Conservation (phyloP, 1,140 invertebrate genomes). For the Bombus picipes region DNA sequence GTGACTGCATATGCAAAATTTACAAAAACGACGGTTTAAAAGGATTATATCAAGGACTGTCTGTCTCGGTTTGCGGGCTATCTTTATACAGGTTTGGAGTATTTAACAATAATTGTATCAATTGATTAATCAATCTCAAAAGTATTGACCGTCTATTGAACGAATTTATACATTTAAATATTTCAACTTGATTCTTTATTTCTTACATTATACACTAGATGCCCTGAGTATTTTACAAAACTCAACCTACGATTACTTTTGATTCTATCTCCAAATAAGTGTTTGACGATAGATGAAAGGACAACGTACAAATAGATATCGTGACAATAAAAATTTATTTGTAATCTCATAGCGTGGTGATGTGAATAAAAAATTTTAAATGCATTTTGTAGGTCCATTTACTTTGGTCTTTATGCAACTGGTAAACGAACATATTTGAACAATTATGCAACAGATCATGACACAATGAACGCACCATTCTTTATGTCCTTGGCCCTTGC, state of each 20-base stretch:
- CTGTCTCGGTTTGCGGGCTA: not conserved
- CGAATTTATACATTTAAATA: not conserved
- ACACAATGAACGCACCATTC: not conserved
- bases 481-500: slow-evolving; percentile 13
- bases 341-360: not conserved
- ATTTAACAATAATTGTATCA: not conserved
- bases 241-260: not conserved
- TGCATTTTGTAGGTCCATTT: slow-evolving; percentile 5
- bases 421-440: slow-evolving; percentile 13
- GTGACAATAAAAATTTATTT: not conserved
- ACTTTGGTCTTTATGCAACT: slow-evolving; percentile 23
- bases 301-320: not conserved
- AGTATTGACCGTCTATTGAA: too few species aligned
- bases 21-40: slow-evolving; percentile 23
- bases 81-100: slow-evolving; percentile 32
- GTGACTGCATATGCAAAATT: slow-evolving; percentile 10
- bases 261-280: not conserved
- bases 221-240: too few species aligned
- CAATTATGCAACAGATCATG: not conserved
- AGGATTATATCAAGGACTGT: slow-evolving; percentile 28
- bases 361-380: not conserved
- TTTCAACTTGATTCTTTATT: too few species aligned
- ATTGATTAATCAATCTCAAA: not conserved
- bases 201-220: too few species aligned
- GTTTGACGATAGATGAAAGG: not conserved